Base-by-base conservation (phyloP, 2,113 vertebrate genomes). In the Rana temporaria region DNA sequence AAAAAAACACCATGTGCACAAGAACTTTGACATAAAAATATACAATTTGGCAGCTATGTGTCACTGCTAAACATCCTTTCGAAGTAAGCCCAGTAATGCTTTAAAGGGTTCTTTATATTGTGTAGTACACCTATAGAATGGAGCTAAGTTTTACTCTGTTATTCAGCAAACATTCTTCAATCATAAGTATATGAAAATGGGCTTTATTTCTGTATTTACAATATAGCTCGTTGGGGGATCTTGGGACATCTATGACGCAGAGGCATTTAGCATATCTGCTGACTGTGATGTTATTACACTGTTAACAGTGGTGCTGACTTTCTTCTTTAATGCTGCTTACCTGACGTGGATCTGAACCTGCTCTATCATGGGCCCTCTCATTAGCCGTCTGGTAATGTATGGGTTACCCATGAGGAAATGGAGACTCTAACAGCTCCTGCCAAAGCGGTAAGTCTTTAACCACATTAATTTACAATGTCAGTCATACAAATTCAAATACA, bases 391-490 rank as follows among this genome's bases (percentile, higher is more conserved):
- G 98, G 98, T 92, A 99, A 99, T 85, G 98, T 99, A 30, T 99
- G 98, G 98, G 93, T 99, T 92, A 99, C 97, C 88, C 97, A 99
- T 82, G 97, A 99, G 95, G 98, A 99, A 93, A 98, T 99, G 97
- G 97, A 99, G 94, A 99, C 95, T 77, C 91, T 99, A 85, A 94
- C 97, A 69, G 96, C 98, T 90, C 96, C 98, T 84, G 93, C 97
- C 86, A 99, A 96, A 97, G 96, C 94, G 97, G 97, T 99, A 90
- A 97, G 98, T 98, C 84, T 76, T 84, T 42, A 84, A 69, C 60
- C 66, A 71, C n/a, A 24, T 81, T 67, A 19, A n/a, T 3, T 57
- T 56, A 7, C 56, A 4, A 18, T 72, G 0, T 34, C 30, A 7
- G 7, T 8, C 42, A 48, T 14, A 48, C 11, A 48, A 48, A 0